Evolutionary conservation across 2,113 vertebrate genomes (phyloP).

Genomic region (Nycticebus coucang): DNA sequence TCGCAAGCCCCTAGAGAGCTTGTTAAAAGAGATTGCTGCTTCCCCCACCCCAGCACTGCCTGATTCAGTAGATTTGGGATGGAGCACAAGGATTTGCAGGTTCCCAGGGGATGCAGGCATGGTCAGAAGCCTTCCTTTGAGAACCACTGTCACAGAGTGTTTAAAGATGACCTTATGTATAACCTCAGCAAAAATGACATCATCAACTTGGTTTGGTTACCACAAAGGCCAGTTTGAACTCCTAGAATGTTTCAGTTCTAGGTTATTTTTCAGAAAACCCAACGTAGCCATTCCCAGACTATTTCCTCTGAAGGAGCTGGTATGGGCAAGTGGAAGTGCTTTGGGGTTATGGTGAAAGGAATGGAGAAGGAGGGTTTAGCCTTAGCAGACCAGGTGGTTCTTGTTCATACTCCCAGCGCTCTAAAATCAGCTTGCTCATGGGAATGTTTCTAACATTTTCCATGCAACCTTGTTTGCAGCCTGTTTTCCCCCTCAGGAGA

Average conservation of each 20-base stretch:
- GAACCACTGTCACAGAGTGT: not conserved
- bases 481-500: fast-evolving
- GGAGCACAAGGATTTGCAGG: not conserved
- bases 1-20: not conserved
- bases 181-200: not conserved
- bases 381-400: not conserved
- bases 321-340: not conserved
- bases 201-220: not conserved
- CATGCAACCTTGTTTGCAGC: not conserved
- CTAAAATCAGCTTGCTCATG: not conserved
- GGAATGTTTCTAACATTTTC: not conserved
- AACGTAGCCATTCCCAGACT: not conserved
- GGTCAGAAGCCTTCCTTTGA: not conserved
- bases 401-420: not conserved
- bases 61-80: not conserved
- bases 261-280: not conserved
- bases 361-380: not conserved
- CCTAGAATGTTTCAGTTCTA: not conserved
- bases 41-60: not conserved
- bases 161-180: not conserved
- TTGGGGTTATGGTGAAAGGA: not conserved
- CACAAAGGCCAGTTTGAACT: not conserved
- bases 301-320: not conserved
- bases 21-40: not conserved
- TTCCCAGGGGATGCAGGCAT: not conserved